Conservation (phyloP, 2,797 vertebrate genomes). For the Lemur catta region DNA sequence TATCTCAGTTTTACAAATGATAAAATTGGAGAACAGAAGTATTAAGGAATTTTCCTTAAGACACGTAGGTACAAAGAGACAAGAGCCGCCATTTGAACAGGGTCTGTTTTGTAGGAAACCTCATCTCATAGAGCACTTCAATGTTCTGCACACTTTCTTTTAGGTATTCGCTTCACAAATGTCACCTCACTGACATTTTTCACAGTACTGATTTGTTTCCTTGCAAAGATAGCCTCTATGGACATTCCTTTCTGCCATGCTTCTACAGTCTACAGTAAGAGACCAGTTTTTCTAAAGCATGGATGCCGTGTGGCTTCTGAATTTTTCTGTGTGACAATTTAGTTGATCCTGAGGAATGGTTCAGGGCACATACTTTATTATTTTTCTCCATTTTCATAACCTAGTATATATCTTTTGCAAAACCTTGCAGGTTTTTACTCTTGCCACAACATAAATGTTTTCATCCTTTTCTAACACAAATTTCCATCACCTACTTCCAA, state of each 20-base stretch:
- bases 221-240: background rate
- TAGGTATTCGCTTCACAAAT: background rate
- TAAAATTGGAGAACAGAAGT: background rate
- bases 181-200: background rate
- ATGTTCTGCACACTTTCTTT: background rate
- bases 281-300: background rate
- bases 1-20: background rate
- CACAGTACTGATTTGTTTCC: background rate
- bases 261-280: background rate
- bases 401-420: background rate
- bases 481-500: background rate
- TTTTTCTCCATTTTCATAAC: background rate
- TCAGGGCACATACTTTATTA: background rate
- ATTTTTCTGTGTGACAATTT: background rate
- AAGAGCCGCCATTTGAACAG: background rate
- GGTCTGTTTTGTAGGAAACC: background rate
- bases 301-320: background rate
- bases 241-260: background rate
- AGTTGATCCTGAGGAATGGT: background rate
- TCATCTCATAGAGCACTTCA: background rate
- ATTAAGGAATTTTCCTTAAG: background rate
- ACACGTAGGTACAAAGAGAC: background rate
- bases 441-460: background rate
- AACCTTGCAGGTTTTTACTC: background rate
- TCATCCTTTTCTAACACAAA: constrained; percentile 15